Evolutionary conservation across 2,113 vertebrate genomes (phyloP).

Genomic region (Zingel zingel): DNA sequence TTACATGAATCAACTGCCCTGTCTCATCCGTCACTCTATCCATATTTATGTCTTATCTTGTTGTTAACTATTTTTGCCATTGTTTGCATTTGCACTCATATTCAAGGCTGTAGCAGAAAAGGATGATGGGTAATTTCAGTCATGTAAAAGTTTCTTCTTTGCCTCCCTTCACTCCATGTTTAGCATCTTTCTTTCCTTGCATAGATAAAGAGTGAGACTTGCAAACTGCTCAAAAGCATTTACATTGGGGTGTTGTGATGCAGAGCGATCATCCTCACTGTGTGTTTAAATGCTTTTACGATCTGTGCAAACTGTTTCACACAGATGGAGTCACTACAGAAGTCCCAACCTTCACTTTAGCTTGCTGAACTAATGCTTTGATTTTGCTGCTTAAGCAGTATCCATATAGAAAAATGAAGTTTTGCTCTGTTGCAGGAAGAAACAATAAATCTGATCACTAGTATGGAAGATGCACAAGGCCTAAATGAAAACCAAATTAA

Average conservation of each 20-base stretch:
- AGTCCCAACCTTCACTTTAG: constrained; percentile 16
- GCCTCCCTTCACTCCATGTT: constrained; percentile 58
- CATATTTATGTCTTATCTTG: constrained; percentile 14
- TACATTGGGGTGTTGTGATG: constrained; percentile 62
- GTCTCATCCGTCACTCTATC: constrained; percentile 22
- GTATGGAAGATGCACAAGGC: background rate
- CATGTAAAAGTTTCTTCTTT: constrained; percentile 66
- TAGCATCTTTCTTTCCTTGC: constrained; percentile 48
- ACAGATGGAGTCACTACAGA: constrained; percentile 50
- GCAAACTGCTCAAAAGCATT: constrained; percentile 58
- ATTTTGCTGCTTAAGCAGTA: background rate
- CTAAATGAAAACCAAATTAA: background rate
- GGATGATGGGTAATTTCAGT: constrained; percentile 60
- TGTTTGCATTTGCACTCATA: constrained; percentile 33
- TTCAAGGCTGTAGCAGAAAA: constrained; percentile 39
- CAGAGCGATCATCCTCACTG: background rate
- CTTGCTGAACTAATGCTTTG: constrained; percentile 6
- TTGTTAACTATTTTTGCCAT: constrained; percentile 3
- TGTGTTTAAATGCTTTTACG: background rate
- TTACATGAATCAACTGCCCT: constrained; percentile 53
- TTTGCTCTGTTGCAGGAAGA: background rate
- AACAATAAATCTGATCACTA: background rate
- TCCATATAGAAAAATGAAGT: background rate
- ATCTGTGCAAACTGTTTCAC: background rate
- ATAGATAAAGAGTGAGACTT: constrained; percentile 42